Evolutionary conservation across 2,888 invertebrate genomes (phyloP), one percentile per base, ranked within the genome.

Genomic region (Ophion costatus): DNA sequence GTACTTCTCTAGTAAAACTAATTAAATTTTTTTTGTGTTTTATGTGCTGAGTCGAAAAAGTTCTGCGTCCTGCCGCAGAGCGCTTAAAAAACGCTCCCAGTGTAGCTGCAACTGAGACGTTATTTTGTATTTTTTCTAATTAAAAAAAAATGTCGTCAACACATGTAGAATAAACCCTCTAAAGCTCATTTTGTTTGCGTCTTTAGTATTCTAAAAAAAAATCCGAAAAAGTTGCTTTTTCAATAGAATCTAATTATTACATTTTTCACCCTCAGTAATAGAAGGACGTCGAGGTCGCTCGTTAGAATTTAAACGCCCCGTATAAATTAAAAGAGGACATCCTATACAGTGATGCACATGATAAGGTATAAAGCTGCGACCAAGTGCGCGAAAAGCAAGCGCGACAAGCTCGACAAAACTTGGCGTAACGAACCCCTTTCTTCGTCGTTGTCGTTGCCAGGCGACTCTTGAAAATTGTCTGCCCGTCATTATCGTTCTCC

Each of bases 401-500:
- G 59, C 71, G 66, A 66, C 66, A 57, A 42, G 45, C 61, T 38
- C 61, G 59, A 69, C 38, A 20, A 81, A 75, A 81, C 69, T 75
- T 70, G 3, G 51, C 29, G 20, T 63, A 61, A 38, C 63, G 51
- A 75, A 81, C 51, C 69, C 51, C 69, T 75, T 81, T 61, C 80
- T n/a, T 56, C 33, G 11, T 22, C 61, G n/a, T 22, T 33, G 69
- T 81, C 57, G 14, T 29, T 69, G 33, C 20, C 80, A 69, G 59
- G 63, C 33, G 69, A 20, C 14, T 69, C 75, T 22, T 59, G 33
- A 69, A 81, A 63, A 81, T 81, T 61, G 69, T 63, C 61, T 61
- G 22, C 69, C 45, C 66, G 20, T 57, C 80, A 81, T 81, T 75
- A 69, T 59, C 51, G 69, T 20, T 17, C 75, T 63, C n/a, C 10